Evolutionary conservation across 2,888 invertebrate genomes (phyloP), one percentile per base, ranked within the genome.

Genomic region (Thera obeliscata): DNA sequence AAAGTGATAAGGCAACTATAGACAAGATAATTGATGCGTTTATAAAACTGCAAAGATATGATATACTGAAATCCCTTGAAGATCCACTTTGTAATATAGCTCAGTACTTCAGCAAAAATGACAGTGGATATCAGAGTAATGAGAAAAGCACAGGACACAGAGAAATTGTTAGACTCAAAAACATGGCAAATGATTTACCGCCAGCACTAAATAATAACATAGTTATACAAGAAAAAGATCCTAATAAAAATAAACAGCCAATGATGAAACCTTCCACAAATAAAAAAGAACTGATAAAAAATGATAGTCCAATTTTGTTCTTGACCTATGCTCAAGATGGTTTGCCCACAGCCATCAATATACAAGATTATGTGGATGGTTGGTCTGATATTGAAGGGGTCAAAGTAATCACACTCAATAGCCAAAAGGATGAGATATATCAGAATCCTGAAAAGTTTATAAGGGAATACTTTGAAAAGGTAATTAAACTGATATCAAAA

Each of bases 311-410:
- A 22, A 86, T 89, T 66, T 83, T 94, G 55, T 91, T 95, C 79
- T 79, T 95, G 69, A 95, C 94, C 64, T 95, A 91, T 78, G 87
- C 94, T 33, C 90, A 94, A 75, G 95, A 95, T 84, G 95, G 94
- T 12, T 81, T 86, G 56, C 80, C 86, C 60, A 91, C 91, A 55
- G 94, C 94, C 36, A 80, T 87, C 56, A 89, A 91, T 71, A 90
- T 94, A 66, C 85, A 91, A 71, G 89, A 91, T 65, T 88, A 90
- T 88, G 91, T 94, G 35, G 83, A 89, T 46, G 86, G 82, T 64
- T 93, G 93, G 94, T 73, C 83, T 70, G 89, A 94, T 79, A 72
- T 90, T 71, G 72, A 80, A 73, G 77, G 87, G 79, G 87, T 92
- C 0, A 83, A 81, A 76, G 85, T 93, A 12, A 78, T 94, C 52